Evolutionary conservation across 2,797 vertebrate species (phyloP).

Genomic region (Synanceia verrucosa): DNA sequence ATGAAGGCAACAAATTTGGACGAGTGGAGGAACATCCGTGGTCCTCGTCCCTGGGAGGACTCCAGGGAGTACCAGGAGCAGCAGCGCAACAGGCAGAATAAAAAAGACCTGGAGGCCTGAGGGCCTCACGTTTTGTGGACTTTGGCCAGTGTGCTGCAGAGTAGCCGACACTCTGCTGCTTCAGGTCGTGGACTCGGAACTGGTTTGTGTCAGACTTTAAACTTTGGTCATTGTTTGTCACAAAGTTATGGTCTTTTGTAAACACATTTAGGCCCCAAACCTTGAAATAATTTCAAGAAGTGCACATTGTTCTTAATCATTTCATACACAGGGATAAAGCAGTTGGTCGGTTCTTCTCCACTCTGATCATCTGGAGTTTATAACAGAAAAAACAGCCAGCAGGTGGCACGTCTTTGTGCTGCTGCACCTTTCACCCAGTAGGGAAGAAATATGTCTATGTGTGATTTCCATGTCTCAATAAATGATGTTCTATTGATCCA

Average conservation of each 20-base stretch:
- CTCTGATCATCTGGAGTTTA: constrained; percentile 2
- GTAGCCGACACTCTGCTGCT: background rate
- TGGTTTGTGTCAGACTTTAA: background rate
- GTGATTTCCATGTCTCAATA: constrained; percentile 52
- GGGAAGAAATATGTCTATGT: background rate
- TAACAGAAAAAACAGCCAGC: constrained; percentile 30
- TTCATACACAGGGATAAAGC: background rate
- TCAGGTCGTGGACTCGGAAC: background rate
- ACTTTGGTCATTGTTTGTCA: background rate
- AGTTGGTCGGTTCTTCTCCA: background rate
- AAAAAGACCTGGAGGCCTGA: too few species aligned
- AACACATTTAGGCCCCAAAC: background rate
- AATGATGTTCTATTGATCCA: constrained; percentile 52
- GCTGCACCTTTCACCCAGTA: background rate
- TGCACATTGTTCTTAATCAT: background rate
- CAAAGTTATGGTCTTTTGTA: background rate
- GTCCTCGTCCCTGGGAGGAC: constrained; percentile 95
- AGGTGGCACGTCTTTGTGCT: constrained; percentile 47
- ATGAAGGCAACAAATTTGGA: constrained; percentile 83
- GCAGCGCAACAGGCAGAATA: constrained; percentile 58
- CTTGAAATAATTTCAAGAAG: background rate
- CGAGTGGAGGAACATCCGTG: constrained; percentile 94
- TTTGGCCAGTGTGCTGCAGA: background rate
- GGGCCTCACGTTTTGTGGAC: too few species aligned
- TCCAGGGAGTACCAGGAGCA: constrained; percentile 81